Evolutionary conservation across 2,888 invertebrate genomes (phyloP), one percentile per base, ranked within the genome.

Genomic region (Eueremaeus valkanovi): DNA sequence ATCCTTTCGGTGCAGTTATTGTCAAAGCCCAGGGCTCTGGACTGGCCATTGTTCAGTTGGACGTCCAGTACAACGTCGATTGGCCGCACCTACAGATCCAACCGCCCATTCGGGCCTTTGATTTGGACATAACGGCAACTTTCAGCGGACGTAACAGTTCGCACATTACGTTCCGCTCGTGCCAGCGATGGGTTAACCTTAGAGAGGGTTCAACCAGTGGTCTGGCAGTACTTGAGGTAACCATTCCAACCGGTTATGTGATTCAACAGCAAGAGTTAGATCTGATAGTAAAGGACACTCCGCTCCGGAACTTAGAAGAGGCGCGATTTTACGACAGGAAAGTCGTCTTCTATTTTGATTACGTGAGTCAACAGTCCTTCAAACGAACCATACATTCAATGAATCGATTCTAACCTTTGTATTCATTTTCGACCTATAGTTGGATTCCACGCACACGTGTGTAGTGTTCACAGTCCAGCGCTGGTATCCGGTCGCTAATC

Each of bases 1-100:
- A 91, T 81, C 95, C 95, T 66, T 96, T 93, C 92, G 96, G 96
- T 81, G 93, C 93, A 0, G 92, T 96, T 49, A 92, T 93, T 84
- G 93, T 95, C 66, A 90, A 92, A 80, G 95, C 93, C 0, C 90
- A 90, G 82, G 97, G 96, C 78, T 92, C 93, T 3, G 96, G 96
- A n/a, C 92, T 92, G 85, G 95, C 95, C 3, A 90, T 96, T 81
- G 87, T 96, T 79, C 95, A 96, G 86, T 90, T 96, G 90, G 90
- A 92, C 45, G 92, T 93, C 33, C 91, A 92, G 83, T 95, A 94
- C 85, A 93, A 93, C 85, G 93, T 95, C 73, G 94, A 94, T 83
- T 89, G 90, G 80, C 87, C 87, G 73, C 88, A 89, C 82, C 93
- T 92, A 87, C 92, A 93, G 85, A 93, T 93, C 0, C 86, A 88